These are phyloP conservation scores for Auanema sp. DNA, from an alignment of 2,888 invertebrate species.

Conservation along the genomic window DNA sequence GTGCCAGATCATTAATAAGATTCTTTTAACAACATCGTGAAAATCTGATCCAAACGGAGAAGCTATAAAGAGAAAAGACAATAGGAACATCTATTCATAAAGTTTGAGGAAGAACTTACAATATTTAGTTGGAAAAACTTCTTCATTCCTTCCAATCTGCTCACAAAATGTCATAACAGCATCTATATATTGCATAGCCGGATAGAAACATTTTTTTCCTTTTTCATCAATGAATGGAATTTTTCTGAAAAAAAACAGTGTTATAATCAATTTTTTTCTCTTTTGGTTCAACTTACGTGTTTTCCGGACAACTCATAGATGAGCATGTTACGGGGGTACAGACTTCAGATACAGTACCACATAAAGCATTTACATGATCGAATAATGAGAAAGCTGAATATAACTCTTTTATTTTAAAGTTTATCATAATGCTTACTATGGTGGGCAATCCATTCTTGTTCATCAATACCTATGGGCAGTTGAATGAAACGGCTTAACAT, in stretches of 20 bases:
- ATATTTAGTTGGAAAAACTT: constrained; percentile 61
- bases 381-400: constrained; percentile 73
- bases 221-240: constrained; percentile 57
- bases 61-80: constrained; percentile 34
- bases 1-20: constrained; percentile 55
- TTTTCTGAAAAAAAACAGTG: constrained; percentile 42
- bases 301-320: constrained; percentile 91
- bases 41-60: constrained; percentile 51
- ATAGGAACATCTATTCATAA: neutral
- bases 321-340: constrained; percentile 93
- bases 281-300: constrained; percentile 23
- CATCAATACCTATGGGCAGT: constrained; percentile 90
- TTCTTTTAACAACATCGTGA: constrained; percentile 46
- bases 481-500: constrained; percentile 86
- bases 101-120: constrained; percentile 34
- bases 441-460: constrained; percentile 98
- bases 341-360: constrained; percentile 97
- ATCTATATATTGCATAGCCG: constrained; percentile 61
- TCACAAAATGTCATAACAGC: constrained; percentile 59
- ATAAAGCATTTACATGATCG: constrained; percentile 96
- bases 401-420: neutral
- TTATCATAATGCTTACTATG: constrained; percentile 76
- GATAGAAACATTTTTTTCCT: constrained; percentile 56
- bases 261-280: neutral
- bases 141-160: constrained; percentile 51